Conservation (phyloP, 1,140 invertebrate species). For the Bombus difficillimus region DNA sequence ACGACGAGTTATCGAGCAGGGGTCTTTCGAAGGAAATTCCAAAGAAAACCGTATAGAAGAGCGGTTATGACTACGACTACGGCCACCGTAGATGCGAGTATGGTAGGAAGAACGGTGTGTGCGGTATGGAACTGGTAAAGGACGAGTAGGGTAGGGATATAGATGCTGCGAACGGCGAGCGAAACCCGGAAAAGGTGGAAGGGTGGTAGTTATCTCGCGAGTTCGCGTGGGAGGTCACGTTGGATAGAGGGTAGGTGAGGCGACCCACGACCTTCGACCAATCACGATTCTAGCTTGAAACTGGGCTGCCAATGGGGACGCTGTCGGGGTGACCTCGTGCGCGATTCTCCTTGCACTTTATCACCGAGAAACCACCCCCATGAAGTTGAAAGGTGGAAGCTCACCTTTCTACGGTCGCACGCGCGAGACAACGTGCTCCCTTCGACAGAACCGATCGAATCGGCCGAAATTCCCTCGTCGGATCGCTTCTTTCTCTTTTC, state of each 20-base stretch:
- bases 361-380: constrained; percentile 63
- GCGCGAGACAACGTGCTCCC: not conserved
- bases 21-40: not conserved
- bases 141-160: not conserved
- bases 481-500: not conserved
- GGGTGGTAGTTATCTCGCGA: constrained; percentile 73
- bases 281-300: constrained; percentile 74
- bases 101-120: constrained; percentile 7
- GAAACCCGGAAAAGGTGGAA: constrained; percentile 49
- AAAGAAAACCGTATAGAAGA: not conserved
- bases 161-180: not conserved
- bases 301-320: constrained; percentile 75
- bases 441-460: not conserved
- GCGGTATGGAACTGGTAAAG: not conserved
- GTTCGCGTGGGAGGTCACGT: constrained; percentile 79
- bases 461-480: not conserved
- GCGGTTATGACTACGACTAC: not conserved
- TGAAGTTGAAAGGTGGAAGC: constrained; percentile 46
- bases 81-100: not conserved
- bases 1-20: not conserved
- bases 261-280: constrained; percentile 79
- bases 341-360: constrained; percentile 75
- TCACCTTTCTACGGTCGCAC: constrained; percentile 38
- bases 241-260: constrained; percentile 78
- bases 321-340: constrained; percentile 71